A percentile compares a stretch with the other conserved stretches of the same genome.
phyloP scores from a whole-genome alignment of 2,888 invertebrate species.

The Mythimna pallens region DNA sequence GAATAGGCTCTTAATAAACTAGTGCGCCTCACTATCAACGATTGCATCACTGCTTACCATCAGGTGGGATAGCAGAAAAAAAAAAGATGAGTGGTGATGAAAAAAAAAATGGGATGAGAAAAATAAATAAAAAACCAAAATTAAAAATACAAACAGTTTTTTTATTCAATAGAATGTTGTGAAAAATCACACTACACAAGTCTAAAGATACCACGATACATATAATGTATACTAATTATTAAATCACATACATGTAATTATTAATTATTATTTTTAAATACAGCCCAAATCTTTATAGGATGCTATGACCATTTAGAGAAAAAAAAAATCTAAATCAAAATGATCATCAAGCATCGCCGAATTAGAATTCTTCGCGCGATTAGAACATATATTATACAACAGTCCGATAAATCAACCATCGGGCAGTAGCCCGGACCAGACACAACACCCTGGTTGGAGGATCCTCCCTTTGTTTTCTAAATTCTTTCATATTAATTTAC shows the following conservation, averaged over 20 bases:
- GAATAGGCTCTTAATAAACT: too few species aligned
- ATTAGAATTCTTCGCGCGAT: too few species aligned
- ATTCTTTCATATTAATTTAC: too few species aligned
- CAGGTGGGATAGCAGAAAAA: not conserved
- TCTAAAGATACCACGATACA: slow-evolving; percentile 60
- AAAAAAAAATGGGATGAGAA: slow-evolving; percentile 3
- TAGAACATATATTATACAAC: too few species aligned
- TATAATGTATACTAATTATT: slow-evolving; percentile 67
- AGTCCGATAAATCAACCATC: too few species aligned
- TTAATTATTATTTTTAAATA: slow-evolving; percentile 34
- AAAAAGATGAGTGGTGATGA: not conserved
- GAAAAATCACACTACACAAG: slow-evolving; percentile 64
- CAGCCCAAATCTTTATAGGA: slow-evolving; percentile 14
- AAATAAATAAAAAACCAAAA: slow-evolving; percentile 55
- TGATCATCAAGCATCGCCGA: too few species aligned
- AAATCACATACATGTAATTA: slow-evolving; percentile 66
- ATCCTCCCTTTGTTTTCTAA: too few species aligned
- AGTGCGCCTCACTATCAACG: too few species aligned
- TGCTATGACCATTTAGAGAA: slow-evolving; percentile 1
- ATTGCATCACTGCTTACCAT: too few species aligned
- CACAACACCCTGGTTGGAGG: too few species aligned
- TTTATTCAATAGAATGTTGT: slow-evolving; percentile 63
- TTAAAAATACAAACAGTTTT: slow-evolving; percentile 64
- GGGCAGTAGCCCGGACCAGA: too few species aligned
- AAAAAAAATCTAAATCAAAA: too few species aligned